Evolutionary conservation across 1,140 invertebrate genomes (phyloP).

Genomic region (Medauroidea extradentata): DNA sequence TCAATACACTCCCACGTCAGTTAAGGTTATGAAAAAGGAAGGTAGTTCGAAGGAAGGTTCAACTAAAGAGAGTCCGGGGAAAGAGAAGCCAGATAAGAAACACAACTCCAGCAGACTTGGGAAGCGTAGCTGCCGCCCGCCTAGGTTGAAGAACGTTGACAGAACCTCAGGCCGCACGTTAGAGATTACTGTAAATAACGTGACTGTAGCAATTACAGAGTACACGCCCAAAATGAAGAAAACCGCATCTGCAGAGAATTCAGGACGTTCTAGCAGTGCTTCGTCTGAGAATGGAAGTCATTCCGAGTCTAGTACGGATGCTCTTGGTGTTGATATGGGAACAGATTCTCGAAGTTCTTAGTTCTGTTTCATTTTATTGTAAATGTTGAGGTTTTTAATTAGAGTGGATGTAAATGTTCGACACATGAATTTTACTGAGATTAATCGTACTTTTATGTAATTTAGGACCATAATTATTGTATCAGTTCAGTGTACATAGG

Average conservation of each 20-base stretch:
- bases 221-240: conserved; percentile 80
- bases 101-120: conserved; percentile 18
- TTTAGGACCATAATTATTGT: too few species aligned
- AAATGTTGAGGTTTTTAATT: too few species aligned
- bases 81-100: conserved; percentile 46
- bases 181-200: conserved; percentile 93
- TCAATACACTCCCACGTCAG: conserved; percentile 62
- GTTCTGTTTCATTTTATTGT: conserved; percentile 8
- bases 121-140: conserved; percentile 38
- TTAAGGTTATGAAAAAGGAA: conserved; percentile 55
- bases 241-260: conserved; percentile 40
- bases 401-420: too few species aligned
- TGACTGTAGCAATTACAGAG: conserved; percentile 94
- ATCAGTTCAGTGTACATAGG: too few species aligned
- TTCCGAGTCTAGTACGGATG: conserved; percentile 58
- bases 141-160: conserved; percentile 86
- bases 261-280: conserved; percentile 51
- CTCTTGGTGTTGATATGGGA: conserved; percentile 49
- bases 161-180: conserved; percentile 81
- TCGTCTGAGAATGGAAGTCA: conserved; percentile 58
- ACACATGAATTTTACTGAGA: too few species aligned
- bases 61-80: conserved; percentile 34
- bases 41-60: conserved; percentile 50
- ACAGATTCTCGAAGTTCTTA: conserved; percentile 40
- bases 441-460: too few species aligned